Base-by-base conservation (phyloP, 2,797 vertebrate species). In the Pitangus sulphuratus region DNA sequence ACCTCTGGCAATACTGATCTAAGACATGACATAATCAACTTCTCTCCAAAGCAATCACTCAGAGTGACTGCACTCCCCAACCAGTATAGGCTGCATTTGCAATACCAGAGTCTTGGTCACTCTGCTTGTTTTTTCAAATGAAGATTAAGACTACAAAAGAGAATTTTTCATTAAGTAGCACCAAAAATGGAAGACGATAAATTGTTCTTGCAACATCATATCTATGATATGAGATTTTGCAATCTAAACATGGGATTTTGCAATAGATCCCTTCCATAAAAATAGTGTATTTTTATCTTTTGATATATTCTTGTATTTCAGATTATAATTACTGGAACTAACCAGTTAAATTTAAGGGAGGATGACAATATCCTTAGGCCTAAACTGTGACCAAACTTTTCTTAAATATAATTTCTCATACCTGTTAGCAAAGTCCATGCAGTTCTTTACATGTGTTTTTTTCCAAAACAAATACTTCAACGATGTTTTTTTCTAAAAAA, bases 401-500 rank as follows among this genome's bases (percentile, higher is more conserved):
- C 76, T 94, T 81, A 92, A 84, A 90, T 40, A 69, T 45, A 89
- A 60, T 89, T 90, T 89, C 70, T 90, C 79, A 76, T 88, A 96
- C 70, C 76, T 90, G 65, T 83, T 80, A 70, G 30, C 39, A 93
- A 87, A 92, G 56, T 91, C 45, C 83, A 90, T 84, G 70, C 26
- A 71, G 44, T 54, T 96, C 74, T 91, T 93, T 94, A 90, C 40
- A 80, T 54, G 64, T 84, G 89, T 19, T 87, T 96, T 95, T 90
- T 53, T 37, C 66, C 79, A 69, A 93, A 97, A 95, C 42, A 94
- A 95, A 95, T 84, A 87, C 26, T 94, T 87, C 86, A 95, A 83
- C 80, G 84, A 89, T 89, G 61, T 57, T 71, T 84, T 76, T 84
- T 91, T 94, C 65, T 82, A 89, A 89, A 89, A 94, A 87, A 92